A percentile compares a stretch with the other conserved stretches of the same genome.
Evolutionary conservation across 2,797 vertebrate species (phyloP).

Genomic region (Propithecus deckenii): DNA sequence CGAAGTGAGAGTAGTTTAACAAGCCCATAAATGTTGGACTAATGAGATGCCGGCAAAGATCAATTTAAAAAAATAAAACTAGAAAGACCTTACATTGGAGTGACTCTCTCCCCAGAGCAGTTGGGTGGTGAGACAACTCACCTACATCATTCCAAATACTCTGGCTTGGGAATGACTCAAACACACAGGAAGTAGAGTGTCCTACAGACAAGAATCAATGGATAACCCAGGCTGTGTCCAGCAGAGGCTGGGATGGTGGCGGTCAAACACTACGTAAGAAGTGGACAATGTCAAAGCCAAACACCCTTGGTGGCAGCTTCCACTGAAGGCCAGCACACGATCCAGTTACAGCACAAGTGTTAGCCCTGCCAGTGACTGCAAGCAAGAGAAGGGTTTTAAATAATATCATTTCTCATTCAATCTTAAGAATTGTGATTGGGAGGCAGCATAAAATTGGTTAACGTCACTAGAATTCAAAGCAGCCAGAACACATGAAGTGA

Average conservation of each 20-base stretch:
- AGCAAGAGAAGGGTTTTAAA: neutral
- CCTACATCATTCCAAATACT: neutral
- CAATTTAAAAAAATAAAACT: neutral
- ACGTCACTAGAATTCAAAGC: neutral
- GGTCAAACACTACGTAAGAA: neutral
- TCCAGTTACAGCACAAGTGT: neutral
- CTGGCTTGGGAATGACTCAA: neutral
- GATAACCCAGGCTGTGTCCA: neutral
- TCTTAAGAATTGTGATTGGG: neutral
- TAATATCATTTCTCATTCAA: neutral
- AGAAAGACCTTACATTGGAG: neutral
- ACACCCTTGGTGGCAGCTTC: neutral
- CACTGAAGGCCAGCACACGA: neutral
- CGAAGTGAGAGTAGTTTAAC: neutral
- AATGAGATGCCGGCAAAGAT: neutral
- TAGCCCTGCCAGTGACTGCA: neutral
- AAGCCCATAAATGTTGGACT: neutral
- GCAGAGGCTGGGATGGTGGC: neutral
- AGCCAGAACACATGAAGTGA: neutral
- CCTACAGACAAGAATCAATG: neutral
- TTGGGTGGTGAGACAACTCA: neutral
- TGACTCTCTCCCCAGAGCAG: neutral
- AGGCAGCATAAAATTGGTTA: neutral
- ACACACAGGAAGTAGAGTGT: neutral
- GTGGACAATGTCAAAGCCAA: neutral